These are phyloP conservation scores for Hydraecia micacea DNA, from an alignment of 2,888 invertebrate species.

Conservation along the genomic window DNA sequence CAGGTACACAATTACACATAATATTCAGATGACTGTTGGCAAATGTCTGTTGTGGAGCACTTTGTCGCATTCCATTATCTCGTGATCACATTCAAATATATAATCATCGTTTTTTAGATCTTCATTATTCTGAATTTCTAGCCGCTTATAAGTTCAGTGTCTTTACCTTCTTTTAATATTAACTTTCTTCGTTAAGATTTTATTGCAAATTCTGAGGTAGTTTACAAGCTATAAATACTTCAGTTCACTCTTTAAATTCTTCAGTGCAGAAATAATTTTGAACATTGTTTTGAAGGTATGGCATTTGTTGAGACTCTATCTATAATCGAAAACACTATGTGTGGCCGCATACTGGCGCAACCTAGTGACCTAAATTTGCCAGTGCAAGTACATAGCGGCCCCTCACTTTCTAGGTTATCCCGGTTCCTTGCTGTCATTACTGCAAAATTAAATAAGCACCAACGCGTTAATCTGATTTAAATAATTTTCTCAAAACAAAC, in stretches of 20 bases:
- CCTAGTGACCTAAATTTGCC: conserved; percentile 72
- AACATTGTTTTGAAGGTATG: neutral
- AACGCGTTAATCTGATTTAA: neutral
- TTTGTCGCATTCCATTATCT: conserved; percentile 60
- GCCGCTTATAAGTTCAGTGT: conserved; percentile 1
- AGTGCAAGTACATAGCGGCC: conserved; percentile 59
- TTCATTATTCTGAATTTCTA: conserved; percentile 20
- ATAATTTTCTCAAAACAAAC: neutral
- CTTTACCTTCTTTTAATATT: conserved; percentile 6
- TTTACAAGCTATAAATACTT: conserved; percentile 12
- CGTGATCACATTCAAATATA: conserved; percentile 52
- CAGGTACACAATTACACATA: conserved; percentile 34
- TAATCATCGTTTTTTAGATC: conserved; percentile 25
- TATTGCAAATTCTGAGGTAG: neutral
- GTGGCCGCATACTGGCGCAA: conserved; percentile 61
- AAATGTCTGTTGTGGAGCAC: conserved; percentile 42
- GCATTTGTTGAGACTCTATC: conserved; percentile 23
- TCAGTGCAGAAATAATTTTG: neutral
- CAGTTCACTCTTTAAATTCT: conserved; percentile 25
- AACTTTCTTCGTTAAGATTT: neutral
- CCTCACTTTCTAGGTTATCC: conserved; percentile 56
- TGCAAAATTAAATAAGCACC: conserved; percentile 14
- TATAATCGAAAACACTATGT: conserved; percentile 39
- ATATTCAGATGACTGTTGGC: conserved; percentile 57
- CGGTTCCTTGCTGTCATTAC: conserved; percentile 32